Base-by-base conservation (phyloP, 2,113 vertebrate species). In the Vanacampus margaritifer region DNA sequence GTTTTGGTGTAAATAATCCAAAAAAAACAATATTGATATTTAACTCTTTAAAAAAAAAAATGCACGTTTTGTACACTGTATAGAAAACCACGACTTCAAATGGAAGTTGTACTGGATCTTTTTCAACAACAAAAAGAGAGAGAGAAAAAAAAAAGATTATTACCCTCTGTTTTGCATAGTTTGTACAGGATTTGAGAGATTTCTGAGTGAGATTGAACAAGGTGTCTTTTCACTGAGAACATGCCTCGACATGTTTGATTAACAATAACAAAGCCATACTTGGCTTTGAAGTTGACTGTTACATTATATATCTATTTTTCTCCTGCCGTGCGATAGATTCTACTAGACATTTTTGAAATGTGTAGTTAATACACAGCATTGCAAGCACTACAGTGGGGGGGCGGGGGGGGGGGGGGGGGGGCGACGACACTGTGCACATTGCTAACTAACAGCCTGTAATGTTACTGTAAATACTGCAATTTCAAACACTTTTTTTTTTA, bases 31-130 rank as follows among this genome's bases (percentile, higher is more conserved):
- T 85, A 86, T 84, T 85, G 72, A 80, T 89, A 88, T 91, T 90
- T 84, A 88, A 88, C 83, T 87, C 80, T 76, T 62, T 41, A 23
- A 73, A 78, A 76, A 46, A 75, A 68, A 69, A 86, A 85, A 83
- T 90, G 89, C 90, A 90, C 81, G 86, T 90, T 91, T 91, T 90
- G 87, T 91, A 91, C 87, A 90, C 87, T 91, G 85, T 90, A 89
- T 82, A 87, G 82, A 82, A 81, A 73, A 51, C 6, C 63, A 60
- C 79, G 71, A 76, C 81, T 87, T 84, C 48, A 48, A 63, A 67
- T 72, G 23, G 71, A 85, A 81, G 86, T 85, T 86, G 85, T 89
- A 89, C 87, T 90, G 89, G 88, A 89, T 85, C 26, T 32, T 84
- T 89, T 81, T 84, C 43, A 46, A 46, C 43, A 65, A 76, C 70